Base-by-base conservation (phyloP, 2,113 vertebrate genomes). In the Hemibagrus wyckioides region DNA sequence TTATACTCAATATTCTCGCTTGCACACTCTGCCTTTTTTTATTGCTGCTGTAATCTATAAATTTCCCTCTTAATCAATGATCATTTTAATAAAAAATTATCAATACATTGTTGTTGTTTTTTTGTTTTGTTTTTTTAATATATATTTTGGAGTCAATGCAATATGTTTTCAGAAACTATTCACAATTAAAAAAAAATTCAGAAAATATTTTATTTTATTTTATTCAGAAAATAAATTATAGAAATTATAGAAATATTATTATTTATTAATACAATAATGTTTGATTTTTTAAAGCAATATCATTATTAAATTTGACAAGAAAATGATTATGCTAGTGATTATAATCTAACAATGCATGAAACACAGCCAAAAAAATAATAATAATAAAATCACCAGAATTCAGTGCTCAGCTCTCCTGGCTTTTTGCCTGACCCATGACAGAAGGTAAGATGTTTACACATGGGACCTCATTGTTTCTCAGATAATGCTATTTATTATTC, bases 401-500 rank as follows among this genome's bases (percentile, higher is more conserved):
- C 71, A 11, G 59, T 17, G 75, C 11, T 30, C 41, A 33, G 8
- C 48, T 30, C 84, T 85, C 52, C 69, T 84, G 67, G 33, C 83
- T 41, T 75, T 41, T 54, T 30, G 75, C 57, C 44, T 44, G 85
- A 71, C 79, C n/a, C 67, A 69, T 9, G 28, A 82, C 82, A 69
- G 65, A 86, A 83, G 86, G 86, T 81, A 87, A 77, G 33, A 85
- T 77, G 88, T 82, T 86, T 88, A 91, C 92, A 82, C 80, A 89
- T 89, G 92, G 83, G 92, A 94, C 90, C 69, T 84, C 54, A 89
- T 90, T 92, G 91, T 95, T 94, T 92, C 87, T 80, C 33, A 92
- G 93, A 94, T 94, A 93, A 95, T 93, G 93, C 54, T 94, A 92
- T 96, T 94, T 94, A 93, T 95, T 94, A 94, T 92, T 92, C 91